Evolutionary conservation across 92 coral and sea anemone genomes (phyloP).

Genomic region (Paragorgia papillata): DNA sequence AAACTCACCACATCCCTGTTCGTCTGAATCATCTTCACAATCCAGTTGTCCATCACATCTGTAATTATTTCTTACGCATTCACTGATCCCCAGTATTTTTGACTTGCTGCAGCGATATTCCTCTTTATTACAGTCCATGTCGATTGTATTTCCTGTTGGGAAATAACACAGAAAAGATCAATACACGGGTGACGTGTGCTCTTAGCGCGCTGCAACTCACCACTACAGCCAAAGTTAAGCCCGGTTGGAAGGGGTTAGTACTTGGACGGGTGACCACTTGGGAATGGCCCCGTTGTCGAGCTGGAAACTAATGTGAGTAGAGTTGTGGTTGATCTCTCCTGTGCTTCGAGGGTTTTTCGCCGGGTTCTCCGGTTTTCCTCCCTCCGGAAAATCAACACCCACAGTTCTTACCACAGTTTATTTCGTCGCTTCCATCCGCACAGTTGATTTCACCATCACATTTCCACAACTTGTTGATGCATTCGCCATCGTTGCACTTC

Average conservation of each 20-base stretch:
- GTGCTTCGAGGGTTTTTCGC: too few relatives aligned
- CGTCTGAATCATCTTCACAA: slow-evolving; percentile 38
- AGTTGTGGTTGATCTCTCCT: too few relatives aligned
- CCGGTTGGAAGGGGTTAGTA: too few relatives aligned
- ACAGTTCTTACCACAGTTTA: slow-evolving; percentile 38
- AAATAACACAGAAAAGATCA: background rate
- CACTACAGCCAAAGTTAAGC: too few relatives aligned
- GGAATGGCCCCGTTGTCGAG: too few relatives aligned
- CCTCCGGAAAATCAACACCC: too few relatives aligned
- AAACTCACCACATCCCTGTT: slow-evolving; percentile 38
- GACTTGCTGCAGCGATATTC: slow-evolving; percentile 21
- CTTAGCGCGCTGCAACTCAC: too few relatives aligned
- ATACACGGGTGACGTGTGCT: background rate
- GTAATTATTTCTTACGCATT: slow-evolving; percentile 13
- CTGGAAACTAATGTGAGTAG: too few relatives aligned
- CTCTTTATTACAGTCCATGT: background rate
- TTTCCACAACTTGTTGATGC: slow-evolving; percentile 38
- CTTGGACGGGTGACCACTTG: too few relatives aligned
- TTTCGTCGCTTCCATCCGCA: slow-evolving; percentile 42
- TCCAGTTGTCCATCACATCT: slow-evolving; percentile 38
- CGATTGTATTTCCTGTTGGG: background rate
- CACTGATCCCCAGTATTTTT: slow-evolving; percentile 22
- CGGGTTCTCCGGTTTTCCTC: too few relatives aligned
- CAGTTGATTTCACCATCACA: slow-evolving; percentile 46
- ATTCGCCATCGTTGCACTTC: slow-evolving; percentile 29